A percentile compares a stretch with the other conserved stretches of the same genome.
Conservation (phyloP, 2,888 invertebrate genomes). For the Drosophila mimetica region DNA sequence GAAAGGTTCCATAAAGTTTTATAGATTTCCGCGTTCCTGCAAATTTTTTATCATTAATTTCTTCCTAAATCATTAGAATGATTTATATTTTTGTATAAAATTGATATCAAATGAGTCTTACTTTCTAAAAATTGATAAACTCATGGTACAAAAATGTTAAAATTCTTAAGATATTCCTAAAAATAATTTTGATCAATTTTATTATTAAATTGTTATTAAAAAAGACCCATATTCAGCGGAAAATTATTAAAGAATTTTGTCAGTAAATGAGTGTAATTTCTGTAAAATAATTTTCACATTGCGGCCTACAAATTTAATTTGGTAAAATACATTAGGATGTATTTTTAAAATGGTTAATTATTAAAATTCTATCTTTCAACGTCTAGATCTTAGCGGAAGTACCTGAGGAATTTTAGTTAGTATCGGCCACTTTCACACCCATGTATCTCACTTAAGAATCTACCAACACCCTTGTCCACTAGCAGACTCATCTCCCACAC, state of each 20-base stretch:
- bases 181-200: too few species aligned
- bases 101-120: background rate
- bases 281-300: too few species aligned
- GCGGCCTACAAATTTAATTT: background rate
- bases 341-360: background rate
- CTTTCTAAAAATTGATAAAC: too few species aligned
- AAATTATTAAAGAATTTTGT: background rate
- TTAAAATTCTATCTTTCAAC: background rate
- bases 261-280: background rate
- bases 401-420: background rate
- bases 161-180: background rate
- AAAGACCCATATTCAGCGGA: too few species aligned
- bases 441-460: constrained; percentile 2
- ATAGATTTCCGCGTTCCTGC: too few species aligned
- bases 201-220: too few species aligned
- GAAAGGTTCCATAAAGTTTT: too few species aligned
- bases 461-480: constrained; percentile 1
- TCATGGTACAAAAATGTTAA: too few species aligned
- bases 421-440: background rate
- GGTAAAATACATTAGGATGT: too few species aligned
- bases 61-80: too few species aligned
- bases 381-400: constrained; percentile 4
- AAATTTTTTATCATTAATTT: too few species aligned
- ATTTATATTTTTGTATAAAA: too few species aligned
- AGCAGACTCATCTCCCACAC: constrained; percentile 40